Percentiles rank a stretch among this genome's conserved stretches.
These are phyloP conservation scores for Orchestes rusci DNA, from an alignment of 2,888 invertebrate genomes.

Conservation along the genomic window DNA sequence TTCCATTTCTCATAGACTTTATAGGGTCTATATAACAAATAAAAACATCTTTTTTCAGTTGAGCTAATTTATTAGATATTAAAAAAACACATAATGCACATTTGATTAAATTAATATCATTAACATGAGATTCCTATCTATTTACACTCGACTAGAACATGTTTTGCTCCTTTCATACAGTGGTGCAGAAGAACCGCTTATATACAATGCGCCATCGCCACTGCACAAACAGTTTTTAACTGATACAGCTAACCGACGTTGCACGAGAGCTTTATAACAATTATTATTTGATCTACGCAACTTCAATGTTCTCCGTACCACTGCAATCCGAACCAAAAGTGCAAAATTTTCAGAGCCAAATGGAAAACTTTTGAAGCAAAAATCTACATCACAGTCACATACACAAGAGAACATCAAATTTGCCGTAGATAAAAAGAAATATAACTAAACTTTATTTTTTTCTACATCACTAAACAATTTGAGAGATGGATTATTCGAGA, in stretches of 20 bases:
- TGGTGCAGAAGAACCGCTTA: slow-evolving; percentile 13
- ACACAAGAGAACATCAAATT: too few relatives aligned
- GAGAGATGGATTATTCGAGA: too few relatives aligned
- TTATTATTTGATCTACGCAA: background rate
- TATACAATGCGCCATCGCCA: background rate
- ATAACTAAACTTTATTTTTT: too few relatives aligned
- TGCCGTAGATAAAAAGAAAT: too few relatives aligned
- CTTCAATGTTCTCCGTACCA: background rate
- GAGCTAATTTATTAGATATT: slow-evolving; percentile 39
- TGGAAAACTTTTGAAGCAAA: too few relatives aligned
- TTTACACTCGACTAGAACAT: slow-evolving; percentile 43
- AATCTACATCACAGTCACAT: too few relatives aligned
- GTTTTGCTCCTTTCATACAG: slow-evolving; percentile 29
- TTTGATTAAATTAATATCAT: slow-evolving; percentile 39
- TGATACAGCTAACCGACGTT: slow-evolving; percentile 4
- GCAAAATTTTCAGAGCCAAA: too few relatives aligned
- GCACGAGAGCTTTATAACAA: slow-evolving; percentile 6
- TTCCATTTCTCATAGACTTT: too few relatives aligned
- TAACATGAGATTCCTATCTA: slow-evolving; percentile 38
- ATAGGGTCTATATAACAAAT: too few relatives aligned
- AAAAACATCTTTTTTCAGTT: too few relatives aligned
- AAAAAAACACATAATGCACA: slow-evolving; percentile 39
- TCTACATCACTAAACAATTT: too few relatives aligned
- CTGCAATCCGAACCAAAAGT: too few relatives aligned
- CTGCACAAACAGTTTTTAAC: background rate